Percentiles rank a stretch among this genome's conserved stretches.
These are phyloP conservation scores for Hiodon alosoides DNA, from an alignment of 2,113 vertebrate genomes.

Conservation along the genomic window DNA sequence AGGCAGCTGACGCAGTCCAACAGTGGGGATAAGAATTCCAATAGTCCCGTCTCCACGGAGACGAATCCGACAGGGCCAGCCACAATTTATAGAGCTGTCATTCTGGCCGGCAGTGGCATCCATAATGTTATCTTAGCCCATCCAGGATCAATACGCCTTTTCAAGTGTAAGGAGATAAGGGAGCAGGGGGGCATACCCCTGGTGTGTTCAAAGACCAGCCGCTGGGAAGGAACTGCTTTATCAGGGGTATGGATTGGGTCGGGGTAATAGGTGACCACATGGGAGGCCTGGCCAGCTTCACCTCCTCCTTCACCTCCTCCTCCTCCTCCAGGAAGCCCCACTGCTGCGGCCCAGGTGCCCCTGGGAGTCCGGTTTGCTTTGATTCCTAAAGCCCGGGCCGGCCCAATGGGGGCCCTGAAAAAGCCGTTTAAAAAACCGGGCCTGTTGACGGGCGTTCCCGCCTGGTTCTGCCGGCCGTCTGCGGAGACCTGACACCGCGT, in stretches of 20 bases:
- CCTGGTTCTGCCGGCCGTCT: neutral
- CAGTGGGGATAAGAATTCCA: neutral
- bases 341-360: neutral
- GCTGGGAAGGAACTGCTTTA: conserved; percentile 61
- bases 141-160: conserved; percentile 68
- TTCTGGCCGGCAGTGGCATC: conserved; percentile 40
- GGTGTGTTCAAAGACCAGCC: conserved; percentile 57
- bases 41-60: conserved; percentile 29
- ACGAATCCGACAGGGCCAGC: conserved; percentile 26
- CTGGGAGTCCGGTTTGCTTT: neutral
- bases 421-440: neutral
- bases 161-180: conserved; percentile 76
- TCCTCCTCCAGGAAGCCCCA: neutral
- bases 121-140: conserved; percentile 59
- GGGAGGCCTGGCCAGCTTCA: conserved; percentile 54
- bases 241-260: conserved; percentile 59
- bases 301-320: neutral
- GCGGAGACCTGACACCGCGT: neutral
- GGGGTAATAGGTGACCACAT: conserved; percentile 63
- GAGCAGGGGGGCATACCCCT: conserved; percentile 49
- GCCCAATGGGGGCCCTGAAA: neutral
- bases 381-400: neutral
- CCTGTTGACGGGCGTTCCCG: neutral
- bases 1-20: neutral
- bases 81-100: conserved; percentile 42